These are phyloP conservation scores for Lutjanus erythropterus DNA, from an alignment of 2,113 vertebrate species.

Conservation along the genomic window DNA sequence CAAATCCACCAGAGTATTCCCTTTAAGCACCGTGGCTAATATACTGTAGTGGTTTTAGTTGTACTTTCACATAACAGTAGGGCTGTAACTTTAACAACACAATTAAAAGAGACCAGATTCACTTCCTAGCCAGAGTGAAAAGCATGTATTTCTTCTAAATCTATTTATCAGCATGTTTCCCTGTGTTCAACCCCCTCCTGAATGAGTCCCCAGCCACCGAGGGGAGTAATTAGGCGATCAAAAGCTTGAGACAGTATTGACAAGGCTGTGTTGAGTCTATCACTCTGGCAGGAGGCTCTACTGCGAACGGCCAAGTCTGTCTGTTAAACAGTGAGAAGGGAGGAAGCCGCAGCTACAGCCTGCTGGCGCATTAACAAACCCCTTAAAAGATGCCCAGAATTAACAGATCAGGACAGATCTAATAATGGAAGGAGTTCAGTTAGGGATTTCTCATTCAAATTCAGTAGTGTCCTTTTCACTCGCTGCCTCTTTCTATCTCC, in stretches of 20 bases:
- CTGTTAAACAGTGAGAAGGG: constrained; percentile 55
- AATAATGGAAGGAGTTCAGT: constrained; percentile 71
- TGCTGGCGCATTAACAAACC: constrained; percentile 66
- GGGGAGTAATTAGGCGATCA: constrained; percentile 78
- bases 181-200: constrained; percentile 35
- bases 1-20: constrained; percentile 47
- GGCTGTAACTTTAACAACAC: constrained; percentile 43
- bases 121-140: constrained; percentile 22
- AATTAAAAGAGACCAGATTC: constrained; percentile 45
- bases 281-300: constrained; percentile 72
- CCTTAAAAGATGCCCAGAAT: constrained; percentile 78
- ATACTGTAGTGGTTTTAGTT: constrained; percentile 15
- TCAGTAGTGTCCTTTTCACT: constrained; percentile 47
- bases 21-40: constrained; percentile 18
- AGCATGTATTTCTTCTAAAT: constrained; percentile 52
- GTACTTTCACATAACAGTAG: constrained; percentile 11
- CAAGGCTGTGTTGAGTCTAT: constrained; percentile 74
- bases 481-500: constrained; percentile 38
- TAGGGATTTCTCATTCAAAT: constrained; percentile 66
- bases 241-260: constrained; percentile 79
- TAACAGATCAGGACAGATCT: constrained; percentile 75
- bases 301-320: constrained; percentile 69
- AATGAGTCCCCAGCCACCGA: constrained; percentile 66
- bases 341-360: constrained; percentile 52
- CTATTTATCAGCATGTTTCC: constrained; percentile 63